These are phyloP conservation scores for Morpho deidamia DNA, from an alignment of 2,888 invertebrate genomes.

Conservation along the genomic window DNA sequence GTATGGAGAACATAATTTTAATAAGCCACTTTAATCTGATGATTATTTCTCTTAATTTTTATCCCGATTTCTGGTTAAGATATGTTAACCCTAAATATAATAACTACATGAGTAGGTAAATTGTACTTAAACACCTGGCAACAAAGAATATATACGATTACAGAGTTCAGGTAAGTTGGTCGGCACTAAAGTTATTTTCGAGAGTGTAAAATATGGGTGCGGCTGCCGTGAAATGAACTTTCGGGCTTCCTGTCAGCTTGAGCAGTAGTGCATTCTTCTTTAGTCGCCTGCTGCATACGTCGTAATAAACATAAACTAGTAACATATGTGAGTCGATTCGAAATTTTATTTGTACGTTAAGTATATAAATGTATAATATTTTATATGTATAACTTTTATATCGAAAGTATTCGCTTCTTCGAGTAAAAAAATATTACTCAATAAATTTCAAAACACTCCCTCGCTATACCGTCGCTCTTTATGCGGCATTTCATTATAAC, in stretches of 20 bases:
- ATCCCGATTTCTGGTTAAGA: background rate
- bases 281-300: slow-evolving; percentile 16
- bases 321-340: background rate
- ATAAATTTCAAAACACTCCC: no score
- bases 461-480: no score
- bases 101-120: slow-evolving; percentile 31
- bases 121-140: slow-evolving; percentile 36
- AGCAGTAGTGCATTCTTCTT: slow-evolving; percentile 43
- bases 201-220: slow-evolving; percentile 65
- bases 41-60: background rate
- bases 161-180: slow-evolving; percentile 23
- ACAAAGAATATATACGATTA: slow-evolving; percentile 42
- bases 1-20: no score
- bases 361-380: background rate
- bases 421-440: no score
- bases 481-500: no score
- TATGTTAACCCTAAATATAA: slow-evolving; percentile 4
- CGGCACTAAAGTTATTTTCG: slow-evolving; percentile 50
- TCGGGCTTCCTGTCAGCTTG: slow-evolving; percentile 43
- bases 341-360: background rate
- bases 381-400: background rate
- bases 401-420: no score
- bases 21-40: no score
- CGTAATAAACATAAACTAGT: slow-evolving; percentile 11
- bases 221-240: slow-evolving; percentile 66